Evolutionary conservation across 92 coral and sea anemone genomes (phyloP).

Genomic region (Epizoanthus illoricatus): DNA sequence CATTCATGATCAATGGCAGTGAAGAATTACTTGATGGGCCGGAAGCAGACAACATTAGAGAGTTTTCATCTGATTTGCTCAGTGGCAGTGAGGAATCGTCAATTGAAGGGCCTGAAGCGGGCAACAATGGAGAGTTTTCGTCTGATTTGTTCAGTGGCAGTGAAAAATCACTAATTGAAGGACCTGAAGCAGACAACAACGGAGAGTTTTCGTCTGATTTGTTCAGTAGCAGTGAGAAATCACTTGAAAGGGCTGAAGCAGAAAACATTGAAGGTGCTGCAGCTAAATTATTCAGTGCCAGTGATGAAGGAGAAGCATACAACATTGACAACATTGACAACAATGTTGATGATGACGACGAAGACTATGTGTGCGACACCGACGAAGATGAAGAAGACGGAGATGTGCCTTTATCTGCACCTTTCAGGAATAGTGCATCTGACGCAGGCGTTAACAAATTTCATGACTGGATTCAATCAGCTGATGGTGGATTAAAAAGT

Average conservation of each 20-base stretch:
- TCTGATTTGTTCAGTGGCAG: neutral
- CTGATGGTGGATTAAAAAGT: slow-evolving; percentile 25
- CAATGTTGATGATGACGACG: neutral
- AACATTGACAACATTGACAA: no score
- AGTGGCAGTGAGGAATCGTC: neutral
- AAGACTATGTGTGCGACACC: neutral
- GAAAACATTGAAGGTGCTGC: neutral
- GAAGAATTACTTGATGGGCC: neutral
- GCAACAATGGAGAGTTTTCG: no score
- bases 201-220: neutral
- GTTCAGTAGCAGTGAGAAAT: neutral
- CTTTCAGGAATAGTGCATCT: slow-evolving; percentile 3
- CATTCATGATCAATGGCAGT: neutral
- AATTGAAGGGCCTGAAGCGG: slow-evolving; percentile 3
- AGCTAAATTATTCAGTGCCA: neutral
- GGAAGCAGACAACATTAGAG: neutral
- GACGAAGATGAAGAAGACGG: slow-evolving; percentile 12
- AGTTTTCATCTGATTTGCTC: neutral
- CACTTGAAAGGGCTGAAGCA: neutral
- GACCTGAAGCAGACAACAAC: slow-evolving; percentile 1
- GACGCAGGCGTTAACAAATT: neutral
- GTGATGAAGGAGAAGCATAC: neutral
- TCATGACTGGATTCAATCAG: slow-evolving; percentile 24
- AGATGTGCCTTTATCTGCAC: neutral
- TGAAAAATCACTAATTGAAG: neutral